Percentiles rank a stretch among this genome's conserved stretches.
These are phyloP conservation scores for Pollenia amentaria DNA, from an alignment of 2,888 invertebrate species.

Conservation along the genomic window DNA sequence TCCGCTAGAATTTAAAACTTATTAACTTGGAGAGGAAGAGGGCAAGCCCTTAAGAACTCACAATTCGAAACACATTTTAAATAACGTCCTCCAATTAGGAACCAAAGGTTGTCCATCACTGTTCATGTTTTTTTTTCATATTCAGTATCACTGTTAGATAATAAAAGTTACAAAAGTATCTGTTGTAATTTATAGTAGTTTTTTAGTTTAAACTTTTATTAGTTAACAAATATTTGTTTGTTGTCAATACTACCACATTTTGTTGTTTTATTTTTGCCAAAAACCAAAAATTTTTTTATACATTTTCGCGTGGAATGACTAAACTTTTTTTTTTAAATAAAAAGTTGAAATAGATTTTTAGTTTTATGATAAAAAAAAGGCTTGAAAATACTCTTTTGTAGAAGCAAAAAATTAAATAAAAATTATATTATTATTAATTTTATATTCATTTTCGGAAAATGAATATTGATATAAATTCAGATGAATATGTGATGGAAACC, in stretches of 20 bases:
- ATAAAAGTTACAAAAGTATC: conserved; percentile 33
- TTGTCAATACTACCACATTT: conserved; percentile 20
- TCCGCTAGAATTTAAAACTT: too few relatives aligned
- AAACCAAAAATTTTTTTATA: conserved; percentile 14
- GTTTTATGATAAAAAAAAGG: background rate
- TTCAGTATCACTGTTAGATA: conserved; percentile 13
- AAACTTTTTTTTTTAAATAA: conserved; percentile 37
- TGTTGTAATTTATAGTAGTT: conserved; percentile 46
- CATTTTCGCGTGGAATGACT: conserved; percentile 43
- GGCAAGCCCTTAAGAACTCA: too few relatives aligned
- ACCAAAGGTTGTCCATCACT: conserved; percentile 4
- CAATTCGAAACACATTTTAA: too few relatives aligned
- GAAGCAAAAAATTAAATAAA: background rate
- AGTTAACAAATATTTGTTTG: conserved; percentile 23
- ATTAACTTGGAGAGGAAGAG: too few relatives aligned
- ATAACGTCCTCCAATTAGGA: background rate
- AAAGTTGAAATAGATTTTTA: conserved; percentile 26
- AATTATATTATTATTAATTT: too few relatives aligned
- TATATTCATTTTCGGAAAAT: background rate
- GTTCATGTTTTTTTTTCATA: conserved; percentile 5
- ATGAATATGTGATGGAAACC: too few relatives aligned
- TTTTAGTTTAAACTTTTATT: conserved; percentile 27
- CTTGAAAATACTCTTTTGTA: background rate
- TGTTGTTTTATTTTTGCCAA: conserved; percentile 31
- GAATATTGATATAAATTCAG: background rate